Base-by-base conservation (phyloP, 2,888 invertebrate species). In the Spialia ferax region DNA sequence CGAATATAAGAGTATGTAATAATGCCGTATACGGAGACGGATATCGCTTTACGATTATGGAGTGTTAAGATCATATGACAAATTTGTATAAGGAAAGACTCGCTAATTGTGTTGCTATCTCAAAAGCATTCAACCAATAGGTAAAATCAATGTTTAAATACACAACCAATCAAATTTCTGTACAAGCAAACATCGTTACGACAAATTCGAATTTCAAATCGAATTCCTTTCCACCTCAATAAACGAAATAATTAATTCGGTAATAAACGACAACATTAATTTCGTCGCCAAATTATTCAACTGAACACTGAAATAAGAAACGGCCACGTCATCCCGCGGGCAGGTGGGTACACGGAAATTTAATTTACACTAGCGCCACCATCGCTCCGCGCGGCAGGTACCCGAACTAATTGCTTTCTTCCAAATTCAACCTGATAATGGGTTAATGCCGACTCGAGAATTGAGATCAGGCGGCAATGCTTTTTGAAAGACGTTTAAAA, bases 381-480 rank as follows among this genome's bases (percentile, higher is more conserved):
- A 75, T 77, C 80, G 79, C 81, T 81, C 81, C 26, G 52, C 52
- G 50, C 65, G 82, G 79, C 76, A 57, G 62, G 22, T 4, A 15
- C 13, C 35, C 35, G 65, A 81, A 86, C 87, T 90, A 91, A 91
- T 92, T 91, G 87, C 86, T 90, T 89, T 89, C 89, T 91, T 88
- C 86, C 88, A 89, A 90, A 90, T 91, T 86, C 75, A 84, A 79
- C 79, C 81, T 83, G 84, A 86, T 87, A 90, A 89, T 87, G 82
- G 83, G 71, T 75, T 69, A 65, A 63, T 22, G 61, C 63, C 66
- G 75, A 79, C 57, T 0, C 50, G 69, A 79, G n/a, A n/a, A n/a
- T n/a, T n/a, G n/a, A 76, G 22, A 0, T 26, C 1, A 22, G 54
- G 38, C 29, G 42, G n/a, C n/a, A n/a, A n/a, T n/a, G n/a, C n/a